phyloP scores from a whole-genome alignment of 2,888 invertebrate species.

The Lepidonotus clava region DNA sequence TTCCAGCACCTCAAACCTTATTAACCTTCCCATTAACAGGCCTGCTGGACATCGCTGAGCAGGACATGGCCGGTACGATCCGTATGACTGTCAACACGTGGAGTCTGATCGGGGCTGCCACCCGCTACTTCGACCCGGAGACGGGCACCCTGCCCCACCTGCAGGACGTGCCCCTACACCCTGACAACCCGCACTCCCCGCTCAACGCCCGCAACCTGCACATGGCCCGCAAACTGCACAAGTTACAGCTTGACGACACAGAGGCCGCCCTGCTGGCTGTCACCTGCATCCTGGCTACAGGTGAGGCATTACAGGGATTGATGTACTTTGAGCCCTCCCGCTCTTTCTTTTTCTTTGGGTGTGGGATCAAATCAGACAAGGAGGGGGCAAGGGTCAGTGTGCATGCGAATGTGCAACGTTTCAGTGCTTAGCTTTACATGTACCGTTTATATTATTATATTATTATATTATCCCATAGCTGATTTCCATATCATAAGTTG shows the following conservation, averaged over 20 bases:
- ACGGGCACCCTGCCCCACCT: background rate
- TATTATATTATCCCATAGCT: no score
- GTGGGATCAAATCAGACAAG: no score
- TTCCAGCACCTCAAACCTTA: no score
- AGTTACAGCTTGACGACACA: background rate
- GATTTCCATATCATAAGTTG: no score
- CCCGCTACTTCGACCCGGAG: background rate
- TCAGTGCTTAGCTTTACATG: no score
- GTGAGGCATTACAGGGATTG: no score
- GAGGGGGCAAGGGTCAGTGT: no score
- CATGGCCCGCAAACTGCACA: background rate
- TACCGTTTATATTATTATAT: no score
- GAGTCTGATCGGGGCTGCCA: background rate
- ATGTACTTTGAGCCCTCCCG: no score
- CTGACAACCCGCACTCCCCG: conserved; percentile 20
- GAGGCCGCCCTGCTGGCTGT: conserved; percentile 10
- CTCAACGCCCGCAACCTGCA: conserved; percentile 15
- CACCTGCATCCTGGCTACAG: conserved; percentile 27
- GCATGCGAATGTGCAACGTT: background rate
- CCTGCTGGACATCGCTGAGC: background rate
- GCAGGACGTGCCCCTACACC: conserved; percentile 13
- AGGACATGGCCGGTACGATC: background rate
- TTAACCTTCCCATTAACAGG: background rate
- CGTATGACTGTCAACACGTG: conserved; percentile 19
- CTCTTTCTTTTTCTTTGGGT: no score